Conservation (phyloP, 35 echinoderm and acorn worm species). For the Holothuria glaberrima region DNA sequence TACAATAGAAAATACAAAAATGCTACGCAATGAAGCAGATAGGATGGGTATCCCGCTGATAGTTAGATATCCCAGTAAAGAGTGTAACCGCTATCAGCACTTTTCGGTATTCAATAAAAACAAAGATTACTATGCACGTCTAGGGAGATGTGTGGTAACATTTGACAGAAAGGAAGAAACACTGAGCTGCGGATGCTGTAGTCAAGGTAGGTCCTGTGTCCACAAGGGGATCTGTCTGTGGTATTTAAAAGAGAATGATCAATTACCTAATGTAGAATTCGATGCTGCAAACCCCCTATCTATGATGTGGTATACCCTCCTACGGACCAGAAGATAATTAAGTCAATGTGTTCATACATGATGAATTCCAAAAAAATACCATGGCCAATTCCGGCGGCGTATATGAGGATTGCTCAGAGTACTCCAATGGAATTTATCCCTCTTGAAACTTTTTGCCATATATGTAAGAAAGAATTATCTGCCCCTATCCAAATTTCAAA, state of each 20-base stretch:
- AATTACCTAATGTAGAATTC: neutral
- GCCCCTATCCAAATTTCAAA: too few species aligned
- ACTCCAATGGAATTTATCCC: neutral
- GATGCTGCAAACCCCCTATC: neutral
- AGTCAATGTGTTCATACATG: neutral
- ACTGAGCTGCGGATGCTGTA: neutral
- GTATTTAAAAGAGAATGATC: neutral
- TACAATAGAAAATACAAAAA: too few species aligned
- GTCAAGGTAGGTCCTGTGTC: neutral
- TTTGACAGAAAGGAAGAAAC: neutral
- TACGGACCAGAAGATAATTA: neutral
- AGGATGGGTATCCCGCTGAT: neutral
- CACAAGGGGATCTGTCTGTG: slow-evolving; percentile 26
- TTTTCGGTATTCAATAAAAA: slow-evolving; percentile 10
- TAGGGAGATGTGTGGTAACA: slow-evolving; percentile 35
- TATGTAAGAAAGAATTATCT: neutral
- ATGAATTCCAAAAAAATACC: neutral
- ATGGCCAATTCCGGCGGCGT: neutral
- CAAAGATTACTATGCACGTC: slow-evolving; percentile 27
- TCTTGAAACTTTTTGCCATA: neutral
- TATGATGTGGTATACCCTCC: neutral
- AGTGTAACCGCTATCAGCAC: neutral
- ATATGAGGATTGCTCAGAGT: neutral
- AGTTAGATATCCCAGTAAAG: neutral
- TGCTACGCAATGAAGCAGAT: neutral